Evolutionary conservation across 2,113 vertebrate genomes (phyloP), one percentile per base, ranked within the genome.

Genomic region (Anoplopoma fimbria): DNA sequence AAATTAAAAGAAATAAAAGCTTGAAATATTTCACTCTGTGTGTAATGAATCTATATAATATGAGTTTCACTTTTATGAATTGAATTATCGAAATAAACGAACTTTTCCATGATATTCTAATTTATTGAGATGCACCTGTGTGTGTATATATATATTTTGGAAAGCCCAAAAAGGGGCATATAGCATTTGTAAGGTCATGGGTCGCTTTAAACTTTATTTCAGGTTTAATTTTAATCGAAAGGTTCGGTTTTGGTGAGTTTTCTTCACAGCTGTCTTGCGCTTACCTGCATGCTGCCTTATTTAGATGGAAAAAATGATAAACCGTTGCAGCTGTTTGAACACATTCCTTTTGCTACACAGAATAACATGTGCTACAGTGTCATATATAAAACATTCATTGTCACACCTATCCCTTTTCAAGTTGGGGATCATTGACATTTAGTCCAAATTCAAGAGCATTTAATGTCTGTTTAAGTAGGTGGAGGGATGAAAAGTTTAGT

Each of bases 331-430:
- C 40, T 6, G 7, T 58, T 29, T 25, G 14, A 8, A 36, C 45
- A 31, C 7, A 17, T 60, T 64, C 19, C 19, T 49, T 29, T 17
- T 62, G n/a, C 27, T 36, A 15, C 34, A 70, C 7, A 62, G 29
- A 69, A 40, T 49, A 19, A 70, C 40, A 53, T 2, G 25, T 0
- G 2, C 49, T 3, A 5, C 45, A 9, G 53, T 23, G 58, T 81
- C 68, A 55, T 31, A 88, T 73, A 9, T 76, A 23, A 82, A 71
- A 74, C 15, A 15, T 74, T 87, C 68, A 73, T 47, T 25, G 6
- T 71, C 69, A 42, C 27, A 76, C 29, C 9, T 13, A 1, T 31
- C 19, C 3, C 14, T 55, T 57, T 47, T 53, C 15, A 58, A 45
- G n/a, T 33, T 45, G 42, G 34, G 5, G 45, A 13, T 33, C 13